phyloP scores from a whole-genome alignment of 2,888 invertebrate species.

The Eurytoma californica region DNA sequence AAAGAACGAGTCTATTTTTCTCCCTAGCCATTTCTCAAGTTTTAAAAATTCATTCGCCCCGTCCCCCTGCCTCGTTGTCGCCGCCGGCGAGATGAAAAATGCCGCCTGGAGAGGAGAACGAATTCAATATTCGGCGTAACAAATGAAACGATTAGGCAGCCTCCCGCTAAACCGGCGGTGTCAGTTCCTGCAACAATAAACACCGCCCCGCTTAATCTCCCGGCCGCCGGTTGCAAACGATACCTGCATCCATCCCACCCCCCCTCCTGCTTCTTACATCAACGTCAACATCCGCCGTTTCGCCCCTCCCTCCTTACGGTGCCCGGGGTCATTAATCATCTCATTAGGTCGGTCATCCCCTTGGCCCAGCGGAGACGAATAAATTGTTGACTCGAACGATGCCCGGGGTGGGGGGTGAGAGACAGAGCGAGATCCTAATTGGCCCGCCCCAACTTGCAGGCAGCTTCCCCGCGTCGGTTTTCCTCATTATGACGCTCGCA shows the following conservation, averaged over 20 bases:
- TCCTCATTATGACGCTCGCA: neutral
- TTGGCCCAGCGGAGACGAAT: slow-evolving; percentile 4
- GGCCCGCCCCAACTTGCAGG: slow-evolving; percentile 10
- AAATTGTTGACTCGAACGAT: slow-evolving; percentile 18
- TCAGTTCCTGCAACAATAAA: too few species aligned
- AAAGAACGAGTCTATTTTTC: too few species aligned
- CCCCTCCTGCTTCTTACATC: neutral
- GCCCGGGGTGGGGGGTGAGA: neutral
- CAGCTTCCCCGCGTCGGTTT: slow-evolving; percentile 9
- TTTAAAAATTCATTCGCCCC: too few species aligned
- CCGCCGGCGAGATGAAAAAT: too few species aligned
- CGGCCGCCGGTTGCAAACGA: neutral
- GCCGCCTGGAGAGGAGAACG: too few species aligned
- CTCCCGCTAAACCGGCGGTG: neutral
- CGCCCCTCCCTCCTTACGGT: neutral
- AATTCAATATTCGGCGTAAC: neutral
- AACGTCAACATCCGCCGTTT: neutral
- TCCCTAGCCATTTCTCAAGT: too few species aligned
- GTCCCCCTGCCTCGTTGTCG: too few species aligned
- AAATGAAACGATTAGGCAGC: neutral
- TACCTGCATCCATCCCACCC: neutral
- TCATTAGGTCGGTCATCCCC: slow-evolving; percentile 30
- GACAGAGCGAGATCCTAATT: slow-evolving; percentile 14
- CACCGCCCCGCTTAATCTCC: too few species aligned
- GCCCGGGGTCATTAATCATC: slow-evolving; percentile 28